phyloP scores from a whole-genome alignment of 1,140 invertebrate genomes.

The Drosophila bifasciata region DNA sequence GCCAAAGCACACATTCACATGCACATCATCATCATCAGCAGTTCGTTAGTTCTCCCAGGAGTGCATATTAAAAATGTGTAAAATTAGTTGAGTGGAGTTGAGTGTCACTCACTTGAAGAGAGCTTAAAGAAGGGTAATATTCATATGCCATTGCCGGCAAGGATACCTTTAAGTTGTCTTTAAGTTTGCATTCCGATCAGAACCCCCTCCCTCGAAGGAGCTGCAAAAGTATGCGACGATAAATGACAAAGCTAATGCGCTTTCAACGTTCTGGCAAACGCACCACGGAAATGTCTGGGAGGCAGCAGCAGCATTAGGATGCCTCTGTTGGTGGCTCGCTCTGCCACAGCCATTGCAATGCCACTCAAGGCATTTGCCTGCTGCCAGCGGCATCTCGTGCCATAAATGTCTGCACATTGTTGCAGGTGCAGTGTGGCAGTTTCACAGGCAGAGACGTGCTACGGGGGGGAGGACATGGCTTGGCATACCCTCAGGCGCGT shows the following conservation, averaged over 20 bases:
- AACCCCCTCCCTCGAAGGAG: slow-evolving; percentile 14
- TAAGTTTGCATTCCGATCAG: slow-evolving; percentile 6
- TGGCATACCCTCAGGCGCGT: slow-evolving; percentile 21
- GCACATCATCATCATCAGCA: slow-evolving; percentile 37
- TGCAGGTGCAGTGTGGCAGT: slow-evolving; percentile 49
- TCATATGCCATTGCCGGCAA: background rate
- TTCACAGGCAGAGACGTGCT: background rate
- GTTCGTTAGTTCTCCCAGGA: slow-evolving; percentile 23
- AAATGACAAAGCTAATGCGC: slow-evolving; percentile 72
- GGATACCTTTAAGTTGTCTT: slow-evolving; percentile 16
- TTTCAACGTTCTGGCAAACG: slow-evolving; percentile 36
- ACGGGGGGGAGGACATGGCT: background rate
- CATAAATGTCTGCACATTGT: slow-evolving; percentile 77
- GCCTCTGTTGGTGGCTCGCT: slow-evolving; percentile 1
- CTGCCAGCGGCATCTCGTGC: slow-evolving; percentile 62
- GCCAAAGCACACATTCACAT: slow-evolving; percentile 27
- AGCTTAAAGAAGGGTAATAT: background rate
- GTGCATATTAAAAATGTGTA: slow-evolving; percentile 33
- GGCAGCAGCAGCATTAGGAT: slow-evolving; percentile 67
- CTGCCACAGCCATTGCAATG: slow-evolving; percentile 25
- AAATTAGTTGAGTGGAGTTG: background rate
- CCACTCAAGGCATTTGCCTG: slow-evolving; percentile 72
- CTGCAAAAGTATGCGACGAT: slow-evolving; percentile 57
- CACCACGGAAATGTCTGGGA: slow-evolving; percentile 65
- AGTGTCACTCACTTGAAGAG: too few relatives aligned